A percentile compares a stretch with the other conserved stretches of the same genome.
These are phyloP conservation scores for Nomada ruficornis DNA, from an alignment of 2,888 invertebrate species.

Conservation along the genomic window DNA sequence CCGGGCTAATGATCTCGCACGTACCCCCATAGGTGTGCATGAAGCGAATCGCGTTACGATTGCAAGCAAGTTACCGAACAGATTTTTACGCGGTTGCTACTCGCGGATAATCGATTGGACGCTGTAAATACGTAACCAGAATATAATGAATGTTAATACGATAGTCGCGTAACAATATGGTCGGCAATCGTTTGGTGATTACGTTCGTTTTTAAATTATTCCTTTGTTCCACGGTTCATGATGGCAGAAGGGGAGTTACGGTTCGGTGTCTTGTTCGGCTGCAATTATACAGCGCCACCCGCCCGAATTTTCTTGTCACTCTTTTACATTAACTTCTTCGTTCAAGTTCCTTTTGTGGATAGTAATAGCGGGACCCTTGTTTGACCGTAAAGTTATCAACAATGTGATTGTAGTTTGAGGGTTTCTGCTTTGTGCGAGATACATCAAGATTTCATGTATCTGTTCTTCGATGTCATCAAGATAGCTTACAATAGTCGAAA, in stretches of 20 bases:
- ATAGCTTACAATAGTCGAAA: no score
- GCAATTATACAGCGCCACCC: no score
- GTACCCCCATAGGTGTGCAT: background rate
- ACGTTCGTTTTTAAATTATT: conserved; percentile 1
- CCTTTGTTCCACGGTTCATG: background rate
- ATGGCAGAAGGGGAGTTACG: background rate
- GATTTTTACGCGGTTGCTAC: conserved; percentile 33
- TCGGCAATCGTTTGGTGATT: background rate
- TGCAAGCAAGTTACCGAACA: conserved; percentile 16
- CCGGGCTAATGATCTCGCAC: conserved; percentile 4
- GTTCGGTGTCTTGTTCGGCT: background rate
- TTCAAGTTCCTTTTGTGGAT: no score
- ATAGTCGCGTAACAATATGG: conserved; percentile 34
- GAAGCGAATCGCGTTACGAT: conserved; percentile 1
- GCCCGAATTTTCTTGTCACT: no score
- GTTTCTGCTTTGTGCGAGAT: no score
- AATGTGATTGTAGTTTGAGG: no score
- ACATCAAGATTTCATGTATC: no score
- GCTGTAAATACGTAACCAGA: conserved; percentile 40
- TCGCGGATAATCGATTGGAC: conserved; percentile 44
- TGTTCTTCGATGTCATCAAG: no score
- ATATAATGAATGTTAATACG: conserved; percentile 48
- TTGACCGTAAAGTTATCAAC: no score
- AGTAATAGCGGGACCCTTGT: no score
- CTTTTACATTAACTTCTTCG: no score